Evolutionary conservation across 2,888 invertebrate genomes (phyloP).

Genomic region (Drosophila setosimentum): DNA sequence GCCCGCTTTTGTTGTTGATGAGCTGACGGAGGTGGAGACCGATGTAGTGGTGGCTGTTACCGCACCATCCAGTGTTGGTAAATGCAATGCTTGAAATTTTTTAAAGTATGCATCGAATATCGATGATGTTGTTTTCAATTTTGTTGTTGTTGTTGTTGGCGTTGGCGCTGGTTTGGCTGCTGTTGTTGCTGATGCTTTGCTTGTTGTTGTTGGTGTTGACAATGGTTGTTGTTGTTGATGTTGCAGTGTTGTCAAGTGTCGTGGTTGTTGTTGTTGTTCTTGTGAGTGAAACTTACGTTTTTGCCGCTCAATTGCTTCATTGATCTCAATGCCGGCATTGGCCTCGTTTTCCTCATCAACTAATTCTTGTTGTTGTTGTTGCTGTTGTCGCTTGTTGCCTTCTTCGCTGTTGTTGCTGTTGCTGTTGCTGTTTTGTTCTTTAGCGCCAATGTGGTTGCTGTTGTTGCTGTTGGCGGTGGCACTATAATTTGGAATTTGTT

Average conservation of each 20-base stretch:
- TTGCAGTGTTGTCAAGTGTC: slow-evolving; percentile 56
- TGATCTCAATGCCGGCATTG: slow-evolving; percentile 79
- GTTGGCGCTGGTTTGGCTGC: slow-evolving; percentile 56
- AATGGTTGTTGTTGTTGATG: slow-evolving; percentile 42
- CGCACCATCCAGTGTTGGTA: slow-evolving; percentile 70
- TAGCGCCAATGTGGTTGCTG: slow-evolving; percentile 41
- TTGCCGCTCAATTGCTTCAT: slow-evolving; percentile 83
- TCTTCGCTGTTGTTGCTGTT: slow-evolving; percentile 53
- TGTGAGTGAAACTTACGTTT: slow-evolving; percentile 81
- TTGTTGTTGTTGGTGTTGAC: slow-evolving; percentile 34
- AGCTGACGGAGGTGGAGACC: slow-evolving; percentile 62
- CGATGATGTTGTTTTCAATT: slow-evolving; percentile 65
- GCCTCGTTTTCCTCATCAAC: slow-evolving; percentile 80
- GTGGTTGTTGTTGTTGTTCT: slow-evolving; percentile 64
- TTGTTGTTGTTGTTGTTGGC: slow-evolving; percentile 41
- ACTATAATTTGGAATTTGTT: slow-evolving; percentile 81
- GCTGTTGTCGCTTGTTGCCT: slow-evolving; percentile 55
- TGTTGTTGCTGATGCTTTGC: slow-evolving; percentile 27
- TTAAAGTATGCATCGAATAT: slow-evolving; percentile 84
- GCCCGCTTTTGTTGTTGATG: slow-evolving; percentile 44
- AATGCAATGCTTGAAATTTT: slow-evolving; percentile 81
- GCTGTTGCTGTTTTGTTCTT: slow-evolving; percentile 45
- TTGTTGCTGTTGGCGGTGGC: slow-evolving; percentile 68
- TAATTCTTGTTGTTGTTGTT: slow-evolving; percentile 52
- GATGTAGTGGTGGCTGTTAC: slow-evolving; percentile 63